Base-by-base conservation (phyloP, 2,888 invertebrate genomes). In the Tiliacea citrago region DNA sequence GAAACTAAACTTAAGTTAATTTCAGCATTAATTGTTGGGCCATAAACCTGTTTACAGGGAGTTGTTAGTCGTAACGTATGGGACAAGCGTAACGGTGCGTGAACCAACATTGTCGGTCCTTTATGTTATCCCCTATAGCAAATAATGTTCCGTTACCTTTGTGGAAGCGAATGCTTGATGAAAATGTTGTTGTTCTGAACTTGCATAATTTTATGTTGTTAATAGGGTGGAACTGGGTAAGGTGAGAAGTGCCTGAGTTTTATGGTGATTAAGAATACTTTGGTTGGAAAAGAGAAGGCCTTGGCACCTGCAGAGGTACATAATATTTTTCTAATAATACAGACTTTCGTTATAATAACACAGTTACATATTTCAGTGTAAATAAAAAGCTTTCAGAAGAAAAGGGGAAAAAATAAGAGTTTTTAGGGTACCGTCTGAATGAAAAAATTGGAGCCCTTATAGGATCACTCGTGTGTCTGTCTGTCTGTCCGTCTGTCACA, bases 111-210 rank as follows among this genome's bases (percentile, higher is more conserved):
- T 82, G 84, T 75, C 74, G 76, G 74, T 63, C 80, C 72, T 85
- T 85, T 83, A 88, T 76, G 83, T 63, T 86, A 81, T 84, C 78
- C 75, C 85, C 82, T 89, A 88, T 83, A 84, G 74, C 84, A 88
- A 90, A 90, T 88, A 89, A 83, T 82, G 72, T 82, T 83, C 74
- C 35, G 55, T 66, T 77, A 72, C 77, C 68, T 75, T 68, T 65
- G 75, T 57, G 29, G 49, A 29, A 42, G 45, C n/a, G n/a, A 51
- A 58, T 47, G 53, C 45, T 69, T 75, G 58, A 71, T 75, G 68
- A 73, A 79, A 73, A 74, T 70, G 78, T 71, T 45, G 58, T 68
- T 82, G 49, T 67, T 24, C 5, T 29, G 45, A 53, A 73, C 75
- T 83, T 85, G 72, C 63, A 72, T 85, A 77, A 69, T 70, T 62